These are phyloP conservation scores for Columbina picui DNA, from an alignment of 2,113 vertebrate genomes.

Conservation along the genomic window DNA sequence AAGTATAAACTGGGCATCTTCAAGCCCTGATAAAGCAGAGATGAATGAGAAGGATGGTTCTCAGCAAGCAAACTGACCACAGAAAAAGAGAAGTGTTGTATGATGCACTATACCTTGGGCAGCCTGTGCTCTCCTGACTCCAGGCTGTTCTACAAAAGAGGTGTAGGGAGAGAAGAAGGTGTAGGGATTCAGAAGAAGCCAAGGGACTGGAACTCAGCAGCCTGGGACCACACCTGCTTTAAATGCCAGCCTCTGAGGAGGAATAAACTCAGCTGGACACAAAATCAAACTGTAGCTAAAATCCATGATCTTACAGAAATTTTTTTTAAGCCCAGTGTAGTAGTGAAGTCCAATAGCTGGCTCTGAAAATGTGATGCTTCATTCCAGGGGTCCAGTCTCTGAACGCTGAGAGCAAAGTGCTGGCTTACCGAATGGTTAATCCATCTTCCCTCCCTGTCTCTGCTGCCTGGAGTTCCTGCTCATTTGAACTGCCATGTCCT, in stretches of 20 bases:
- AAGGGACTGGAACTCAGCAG: not conserved
- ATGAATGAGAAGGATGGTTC: not conserved
- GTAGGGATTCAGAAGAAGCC: not conserved
- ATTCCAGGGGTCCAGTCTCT: not conserved
- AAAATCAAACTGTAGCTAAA: conserved; percentile 1
- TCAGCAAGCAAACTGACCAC: not conserved
- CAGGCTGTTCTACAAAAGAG: not conserved
- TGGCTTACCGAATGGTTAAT: conserved; percentile 10
- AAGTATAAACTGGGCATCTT: not conserved
- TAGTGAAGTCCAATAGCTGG: not conserved
- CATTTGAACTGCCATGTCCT: conserved; percentile 67
- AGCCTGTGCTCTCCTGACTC: not conserved
- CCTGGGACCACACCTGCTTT: not conserved
- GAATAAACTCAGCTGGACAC: not conserved
- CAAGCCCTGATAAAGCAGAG: not conserved
- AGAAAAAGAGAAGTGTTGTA: not conserved
- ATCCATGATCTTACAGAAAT: not conserved
- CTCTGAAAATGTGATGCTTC: not conserved
- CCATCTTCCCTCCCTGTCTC: conserved; percentile 7
- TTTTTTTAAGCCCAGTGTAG: not conserved
- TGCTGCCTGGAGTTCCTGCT: conserved; percentile 25
- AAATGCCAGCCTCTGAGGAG: not conserved
- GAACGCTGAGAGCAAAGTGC: not conserved
- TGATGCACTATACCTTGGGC: not conserved
- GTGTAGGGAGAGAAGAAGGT: not conserved